These are phyloP conservation scores for Nesidiocoris tenuis DNA, from an alignment of 2,888 invertebrate genomes.

Conservation along the genomic window DNA sequence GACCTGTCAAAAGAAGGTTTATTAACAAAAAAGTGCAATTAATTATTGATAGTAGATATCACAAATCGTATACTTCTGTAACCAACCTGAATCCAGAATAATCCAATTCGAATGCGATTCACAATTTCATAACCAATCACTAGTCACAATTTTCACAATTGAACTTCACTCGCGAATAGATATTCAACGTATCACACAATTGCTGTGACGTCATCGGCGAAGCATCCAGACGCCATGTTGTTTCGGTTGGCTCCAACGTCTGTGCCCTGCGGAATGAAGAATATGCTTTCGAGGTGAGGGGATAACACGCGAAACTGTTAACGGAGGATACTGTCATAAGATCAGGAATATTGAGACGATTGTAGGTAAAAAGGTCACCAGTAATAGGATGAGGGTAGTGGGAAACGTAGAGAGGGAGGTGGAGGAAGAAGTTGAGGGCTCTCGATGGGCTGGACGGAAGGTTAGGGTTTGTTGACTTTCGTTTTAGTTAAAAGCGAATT, in stretches of 20 bases:
- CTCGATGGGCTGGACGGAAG: background rate
- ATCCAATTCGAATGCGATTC: background rate
- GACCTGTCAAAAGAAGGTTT: background rate
- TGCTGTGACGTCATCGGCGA: background rate
- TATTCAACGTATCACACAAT: no score
- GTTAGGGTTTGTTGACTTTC: no score
- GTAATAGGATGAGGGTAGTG: no score
- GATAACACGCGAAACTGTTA: background rate
- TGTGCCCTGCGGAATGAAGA: no score
- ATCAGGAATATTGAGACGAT: no score
- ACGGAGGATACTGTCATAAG: no score
- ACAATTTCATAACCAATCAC: background rate
- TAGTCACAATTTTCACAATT: background rate
- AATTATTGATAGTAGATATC: background rate
- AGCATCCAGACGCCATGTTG: background rate
- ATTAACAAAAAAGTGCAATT: background rate
- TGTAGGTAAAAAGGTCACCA: no score
- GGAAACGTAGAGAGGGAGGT: background rate
- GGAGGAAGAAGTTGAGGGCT: slow-evolving; percentile 28
- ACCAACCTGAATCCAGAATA: background rate
- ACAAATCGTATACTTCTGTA: no score
- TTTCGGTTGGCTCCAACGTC: background rate
- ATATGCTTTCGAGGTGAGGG: background rate
- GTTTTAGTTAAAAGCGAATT: no score
- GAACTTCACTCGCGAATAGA: background rate